Conservation (phyloP, 2,888 invertebrate genomes). For the Amblyteles armatorius region DNA sequence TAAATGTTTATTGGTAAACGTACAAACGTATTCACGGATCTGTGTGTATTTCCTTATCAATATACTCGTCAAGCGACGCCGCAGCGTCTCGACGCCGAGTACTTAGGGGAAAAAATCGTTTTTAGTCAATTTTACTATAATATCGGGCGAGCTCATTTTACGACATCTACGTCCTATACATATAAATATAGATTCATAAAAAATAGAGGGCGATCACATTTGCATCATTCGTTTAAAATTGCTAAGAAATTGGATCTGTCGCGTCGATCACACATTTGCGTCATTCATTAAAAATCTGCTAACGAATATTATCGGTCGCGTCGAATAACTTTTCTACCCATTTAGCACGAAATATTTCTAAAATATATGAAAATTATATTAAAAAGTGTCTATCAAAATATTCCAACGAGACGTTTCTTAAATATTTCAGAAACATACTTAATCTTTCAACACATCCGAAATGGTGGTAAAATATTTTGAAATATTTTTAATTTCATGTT, state of each 20-base stretch:
- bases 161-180: constrained; percentile 16
- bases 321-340: too few species aligned
- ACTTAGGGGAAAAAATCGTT: background rate
- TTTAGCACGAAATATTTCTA: too few species aligned
- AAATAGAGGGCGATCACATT: constrained; percentile 43
- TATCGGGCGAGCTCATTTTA: constrained; percentile 11
- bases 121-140: constrained; percentile 12
- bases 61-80: background rate
- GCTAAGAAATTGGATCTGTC: constrained; percentile 7
- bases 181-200: constrained; percentile 33
- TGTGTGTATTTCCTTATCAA: constrained; percentile 18
- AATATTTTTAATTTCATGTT: too few species aligned
- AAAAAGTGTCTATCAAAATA: too few species aligned
- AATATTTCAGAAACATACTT: too few species aligned
- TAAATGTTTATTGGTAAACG: constrained; percentile 51
- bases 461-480: too few species aligned
- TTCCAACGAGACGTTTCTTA: too few species aligned
- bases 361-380: too few species aligned
- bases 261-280: background rate
- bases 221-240: constrained; percentile 25
- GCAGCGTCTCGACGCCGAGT: background rate
- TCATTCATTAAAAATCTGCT: background rate
- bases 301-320: constrained; percentile 1
- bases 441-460: too few species aligned
- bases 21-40: constrained; percentile 32